These are phyloP conservation scores for Spondyliosoma cantharus DNA, from an alignment of 2,797 vertebrate genomes.

Conservation along the genomic window DNA sequence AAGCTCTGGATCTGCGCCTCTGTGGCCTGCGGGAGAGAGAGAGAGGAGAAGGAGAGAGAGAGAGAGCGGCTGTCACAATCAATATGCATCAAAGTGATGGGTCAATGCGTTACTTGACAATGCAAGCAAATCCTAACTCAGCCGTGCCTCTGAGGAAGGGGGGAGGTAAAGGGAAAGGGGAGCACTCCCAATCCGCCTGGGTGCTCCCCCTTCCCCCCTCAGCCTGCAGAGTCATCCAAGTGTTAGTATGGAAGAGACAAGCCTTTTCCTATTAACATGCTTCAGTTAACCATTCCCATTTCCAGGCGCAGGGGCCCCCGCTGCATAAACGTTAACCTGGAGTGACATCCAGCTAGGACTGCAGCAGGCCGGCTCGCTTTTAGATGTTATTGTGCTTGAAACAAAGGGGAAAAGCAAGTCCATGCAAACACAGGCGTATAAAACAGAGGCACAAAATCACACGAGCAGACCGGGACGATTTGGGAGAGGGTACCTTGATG, in stretches of 20 bases:
- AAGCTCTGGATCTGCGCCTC: constrained; percentile 97
- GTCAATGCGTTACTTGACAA: constrained; percentile 94
- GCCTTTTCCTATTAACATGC: constrained; percentile 96
- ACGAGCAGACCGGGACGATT: constrained; percentile 44
- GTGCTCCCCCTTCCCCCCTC: constrained; percentile 84
- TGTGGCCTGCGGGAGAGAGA: constrained; percentile 90
- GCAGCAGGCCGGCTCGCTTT: constrained; percentile 74
- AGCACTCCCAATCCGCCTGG: constrained; percentile 87
- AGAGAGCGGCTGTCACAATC: constrained; percentile 90
- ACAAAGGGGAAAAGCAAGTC: constrained; percentile 78
- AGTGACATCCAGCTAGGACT: constrained; percentile 88
- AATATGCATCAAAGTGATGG: constrained; percentile 93
- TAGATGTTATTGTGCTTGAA: constrained; percentile 83
- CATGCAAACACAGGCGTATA: constrained; percentile 41
- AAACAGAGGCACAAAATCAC: constrained; percentile 50
- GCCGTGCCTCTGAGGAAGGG: constrained; percentile 82
- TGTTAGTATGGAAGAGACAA: constrained; percentile 97
- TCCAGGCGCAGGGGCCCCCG: constrained; percentile 82
- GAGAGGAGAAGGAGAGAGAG: constrained; percentile 45
- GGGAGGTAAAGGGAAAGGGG: constrained; percentile 75
- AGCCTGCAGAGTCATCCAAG: constrained; percentile 93
- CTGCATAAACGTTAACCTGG: constrained; percentile 90
- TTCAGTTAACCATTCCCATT: constrained; percentile 91
- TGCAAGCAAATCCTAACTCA: constrained; percentile 93
- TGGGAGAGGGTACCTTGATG: constrained; percentile 80